Base-by-base conservation (phyloP, 2,888 invertebrate species). In the Zhengitettix transpicula region DNA sequence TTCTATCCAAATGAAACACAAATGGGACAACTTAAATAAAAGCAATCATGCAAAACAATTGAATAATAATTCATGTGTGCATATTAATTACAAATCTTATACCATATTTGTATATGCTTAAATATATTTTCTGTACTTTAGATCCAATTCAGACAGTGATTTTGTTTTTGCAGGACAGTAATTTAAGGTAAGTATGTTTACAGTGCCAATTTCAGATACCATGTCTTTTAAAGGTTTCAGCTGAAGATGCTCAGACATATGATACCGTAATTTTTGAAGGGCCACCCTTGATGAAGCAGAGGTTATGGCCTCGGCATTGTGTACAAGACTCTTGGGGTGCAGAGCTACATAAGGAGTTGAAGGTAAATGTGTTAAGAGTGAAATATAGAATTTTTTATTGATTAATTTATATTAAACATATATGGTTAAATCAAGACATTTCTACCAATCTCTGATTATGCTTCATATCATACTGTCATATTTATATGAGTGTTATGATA, bases 311-410 rank as follows among this genome's bases (percentile, higher is more conserved):
- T 11, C 79, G 87, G 1, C 98, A 98, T 74, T 98, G 97, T 73
- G 92, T 97, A 11, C 94, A 96, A 73, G 88, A 91, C 67, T 87
- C 92, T 0, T 92, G 92, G 92, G 98, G 98, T 8, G 89, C 96
- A 0, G 89, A 96, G 71, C 78, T 97, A 42, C 95, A 96, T 71
- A 83, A 86, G 68, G 88, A 94, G 68, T 76, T 98, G 0, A 92
- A 89, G 78, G 87, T 87, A 28, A 28, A 28, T 28, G 28, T 28
- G 28, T 28, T 28, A 5, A 28, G 28, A 28, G 7, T 7, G 7
- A 28, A 28, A 7, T 28, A 28, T 28, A n/a, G n/a, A 7, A 28
- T 28, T 28, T 5, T 28, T 28, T 2, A 28, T 28, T 28, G 28
- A 28, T 28, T 28, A 28, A 28, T 28, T 28, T 28, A 28, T 28